Evolutionary conservation across 1,140 invertebrate genomes (phyloP).

Genomic region (Globodera ellingtonae): DNA sequence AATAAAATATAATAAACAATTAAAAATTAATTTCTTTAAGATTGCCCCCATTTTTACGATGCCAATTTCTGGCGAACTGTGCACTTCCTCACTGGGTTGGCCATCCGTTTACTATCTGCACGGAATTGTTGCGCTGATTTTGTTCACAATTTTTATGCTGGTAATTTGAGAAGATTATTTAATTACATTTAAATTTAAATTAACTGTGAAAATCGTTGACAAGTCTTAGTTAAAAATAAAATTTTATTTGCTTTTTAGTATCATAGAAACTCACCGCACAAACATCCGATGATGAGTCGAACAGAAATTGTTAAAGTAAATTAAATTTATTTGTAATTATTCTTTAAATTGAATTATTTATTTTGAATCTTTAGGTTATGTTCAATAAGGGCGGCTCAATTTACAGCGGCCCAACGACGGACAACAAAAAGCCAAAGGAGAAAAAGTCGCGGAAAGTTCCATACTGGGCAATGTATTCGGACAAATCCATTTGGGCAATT

Average conservation of each 20-base stretch:
- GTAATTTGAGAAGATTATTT: constrained; percentile 6
- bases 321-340: no score
- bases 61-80: constrained; percentile 56
- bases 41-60: constrained; percentile 61
- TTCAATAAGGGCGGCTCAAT: constrained; percentile 52
- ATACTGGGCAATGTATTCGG: constrained; percentile 49
- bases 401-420: constrained; percentile 46
- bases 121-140: constrained; percentile 50
- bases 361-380: constrained; percentile 37
- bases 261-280: constrained; percentile 53
- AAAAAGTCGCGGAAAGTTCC: constrained; percentile 55
- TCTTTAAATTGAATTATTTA: not conserved
- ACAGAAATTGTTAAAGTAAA: constrained; percentile 50
- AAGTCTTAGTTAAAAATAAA: no score
- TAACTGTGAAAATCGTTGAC: no score
- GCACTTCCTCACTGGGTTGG: constrained; percentile 50
- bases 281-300: constrained; percentile 48
- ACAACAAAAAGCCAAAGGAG: constrained; percentile 28
- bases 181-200: not conserved
- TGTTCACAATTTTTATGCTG: constrained; percentile 56
- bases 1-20: not conserved
- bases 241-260: constrained; percentile 22
- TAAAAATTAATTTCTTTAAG: constrained; percentile 25
- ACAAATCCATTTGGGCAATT: constrained; percentile 54
- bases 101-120: constrained; percentile 57